Evolutionary conservation across 1,140 invertebrate genomes (phyloP), one percentile per base, ranked within the genome.

Genomic region (Hetaerina americana): DNA sequence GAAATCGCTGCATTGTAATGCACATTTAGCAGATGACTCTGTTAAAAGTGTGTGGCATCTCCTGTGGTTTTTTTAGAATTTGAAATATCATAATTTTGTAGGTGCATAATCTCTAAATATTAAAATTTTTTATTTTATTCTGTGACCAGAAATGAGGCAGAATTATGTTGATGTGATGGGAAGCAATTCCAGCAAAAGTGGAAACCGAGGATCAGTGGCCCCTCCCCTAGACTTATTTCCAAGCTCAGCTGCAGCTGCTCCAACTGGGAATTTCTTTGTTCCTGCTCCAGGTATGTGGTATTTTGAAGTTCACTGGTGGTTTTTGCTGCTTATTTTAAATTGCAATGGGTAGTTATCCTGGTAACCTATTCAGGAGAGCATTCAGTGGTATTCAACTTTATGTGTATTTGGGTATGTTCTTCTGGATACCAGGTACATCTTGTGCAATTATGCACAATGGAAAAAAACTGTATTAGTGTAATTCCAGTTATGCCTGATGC

Each of bases 81-180:
- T 31, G n/a, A 0, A 72, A 72, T 40, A 68, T 1, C 40, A n/a
- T 70, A 70, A 5, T 5, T 6, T 74, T n/a, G 26, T 66, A 66
- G 49, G 66, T 73, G 28, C 68, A 72, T 26, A 15, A 73, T 70
- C 67, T 24, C 10, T 26, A 22, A 67, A 68, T 6, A 22, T 26
- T 49, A 27, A 67, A 69, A 69, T 1, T 68, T 27, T 72, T 69
- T 70, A 57, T 26, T 66, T 29, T 70, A 18, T 74, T 76, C 80
- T 78, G 26, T n/a, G n/a, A n/a, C n/a, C 78, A 92, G 90, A 88
- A 77, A 82, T 90, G 74, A 87, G 90, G 80, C 88, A 88, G 78
- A 89, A 89, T 69, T 95, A 95, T 80, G 90, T 95, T 70, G 92
- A 95, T 81, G 90, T 95, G 28, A 89, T 94, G 80, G 83, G 84